Evolutionary conservation across 2,888 invertebrate genomes (phyloP).

Genomic region (Proisotoma minuta): DNA sequence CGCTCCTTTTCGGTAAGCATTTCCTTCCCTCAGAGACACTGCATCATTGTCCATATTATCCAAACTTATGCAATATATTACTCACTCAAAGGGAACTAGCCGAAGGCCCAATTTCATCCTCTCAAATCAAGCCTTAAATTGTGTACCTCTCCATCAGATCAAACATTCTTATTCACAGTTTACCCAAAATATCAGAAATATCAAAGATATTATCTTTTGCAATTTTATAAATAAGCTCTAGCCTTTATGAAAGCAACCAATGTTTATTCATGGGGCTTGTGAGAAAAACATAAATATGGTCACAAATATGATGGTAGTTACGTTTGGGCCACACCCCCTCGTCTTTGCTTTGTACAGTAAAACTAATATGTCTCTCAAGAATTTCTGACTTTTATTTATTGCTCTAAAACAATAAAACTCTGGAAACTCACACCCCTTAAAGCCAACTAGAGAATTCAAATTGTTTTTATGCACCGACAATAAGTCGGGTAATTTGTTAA

Average conservation of each 20-base stretch:
- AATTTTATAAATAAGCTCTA: no score
- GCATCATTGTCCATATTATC: neutral
- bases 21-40: neutral
- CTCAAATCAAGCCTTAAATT: neutral
- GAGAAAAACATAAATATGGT: neutral
- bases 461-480: neutral
- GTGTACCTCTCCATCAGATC: neutral
- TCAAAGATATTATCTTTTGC: no score
- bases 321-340: neutral
- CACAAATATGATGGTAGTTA: neutral
- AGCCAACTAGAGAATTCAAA: neutral
- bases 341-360: neutral
- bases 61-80: neutral
- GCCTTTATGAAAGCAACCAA: no score
- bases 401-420: neutral
- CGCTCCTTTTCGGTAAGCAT: constrained; percentile 1
- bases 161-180: no score
- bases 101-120: neutral
- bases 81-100: neutral
- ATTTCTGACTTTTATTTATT: no score
- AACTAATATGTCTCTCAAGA: neutral
- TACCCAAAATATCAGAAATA: no score
- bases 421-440: constrained; percentile 1
- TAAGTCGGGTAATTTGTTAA: neutral
- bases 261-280: no score